phyloP scores from a whole-genome alignment of 2,797 vertebrate species.

The Myotis findleyi region DNA sequence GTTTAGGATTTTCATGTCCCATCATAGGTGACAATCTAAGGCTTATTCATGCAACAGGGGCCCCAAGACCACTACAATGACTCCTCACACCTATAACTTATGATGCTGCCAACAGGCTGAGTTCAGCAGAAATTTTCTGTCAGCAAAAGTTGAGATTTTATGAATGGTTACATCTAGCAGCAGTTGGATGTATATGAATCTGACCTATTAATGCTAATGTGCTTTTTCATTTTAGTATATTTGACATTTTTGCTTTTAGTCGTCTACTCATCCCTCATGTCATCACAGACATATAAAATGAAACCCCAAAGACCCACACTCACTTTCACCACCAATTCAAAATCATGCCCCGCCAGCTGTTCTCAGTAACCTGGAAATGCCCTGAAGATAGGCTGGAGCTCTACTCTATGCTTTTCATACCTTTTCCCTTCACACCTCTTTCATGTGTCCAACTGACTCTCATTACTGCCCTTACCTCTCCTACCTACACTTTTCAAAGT shows the following conservation, averaged over 20 bases:
- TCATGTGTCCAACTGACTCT: neutral
- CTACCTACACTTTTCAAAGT: neutral
- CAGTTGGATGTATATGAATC: neutral
- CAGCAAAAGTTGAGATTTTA: neutral
- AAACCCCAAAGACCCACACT: neutral
- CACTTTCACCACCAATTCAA: neutral
- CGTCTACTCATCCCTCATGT: neutral
- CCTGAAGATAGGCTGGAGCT: too few species aligned
- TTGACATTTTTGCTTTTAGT: neutral
- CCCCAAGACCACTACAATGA: neutral
- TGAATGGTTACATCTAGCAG: neutral
- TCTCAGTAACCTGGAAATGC: neutral
- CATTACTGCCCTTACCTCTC: neutral
- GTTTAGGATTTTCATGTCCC: neutral
- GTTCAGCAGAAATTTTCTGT: neutral
- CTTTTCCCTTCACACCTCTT: neutral
- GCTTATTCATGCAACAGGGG: neutral
- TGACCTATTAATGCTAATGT: neutral
- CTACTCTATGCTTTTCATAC: too few species aligned
- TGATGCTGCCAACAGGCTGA: neutral
- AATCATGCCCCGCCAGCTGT: neutral
- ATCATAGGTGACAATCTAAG: neutral
- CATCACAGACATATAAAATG: neutral
- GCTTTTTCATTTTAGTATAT: neutral
- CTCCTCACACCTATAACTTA: neutral